phyloP scores from a whole-genome alignment of 2,888 invertebrate genomes.

The Drosophila meridiana region DNA sequence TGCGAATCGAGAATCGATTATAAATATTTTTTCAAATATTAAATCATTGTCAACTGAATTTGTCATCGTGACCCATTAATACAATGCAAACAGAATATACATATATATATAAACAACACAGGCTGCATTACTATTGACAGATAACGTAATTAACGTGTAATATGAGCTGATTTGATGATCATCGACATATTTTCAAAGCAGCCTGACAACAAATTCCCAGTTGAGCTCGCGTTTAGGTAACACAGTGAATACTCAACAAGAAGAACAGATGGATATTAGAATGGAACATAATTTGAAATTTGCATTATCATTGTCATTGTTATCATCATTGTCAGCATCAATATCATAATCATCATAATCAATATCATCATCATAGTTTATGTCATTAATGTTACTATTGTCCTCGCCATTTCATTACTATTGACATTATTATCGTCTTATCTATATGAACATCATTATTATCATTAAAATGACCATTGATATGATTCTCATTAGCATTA shows the following conservation, averaged over 20 bases:
- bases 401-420: background rate
- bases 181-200: slow-evolving; percentile 1
- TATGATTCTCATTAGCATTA: background rate
- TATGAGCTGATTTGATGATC: slow-evolving; percentile 23
- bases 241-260: background rate
- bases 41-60: slow-evolving; percentile 49
- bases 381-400: too few relatives aligned
- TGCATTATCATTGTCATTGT: background rate
- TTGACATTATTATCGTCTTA: background rate
- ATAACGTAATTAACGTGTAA: slow-evolving; percentile 30
- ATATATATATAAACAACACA: background rate
- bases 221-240: background rate
- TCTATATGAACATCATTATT: background rate
- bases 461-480: background rate
- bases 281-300: background rate
- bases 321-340: background rate
- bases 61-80: slow-evolving; percentile 39
- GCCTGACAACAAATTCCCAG: slow-evolving; percentile 5
- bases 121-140: slow-evolving; percentile 5
- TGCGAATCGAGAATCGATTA: slow-evolving; percentile 17
- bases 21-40: slow-evolving; percentile 9
- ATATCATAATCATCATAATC: background rate
- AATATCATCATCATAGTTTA: too few relatives aligned
- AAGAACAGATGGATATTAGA: background rate
- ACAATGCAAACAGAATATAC: slow-evolving; percentile 1